phyloP scores from a whole-genome alignment of 2,888 invertebrate species.

The Ormia ochracea region DNA sequence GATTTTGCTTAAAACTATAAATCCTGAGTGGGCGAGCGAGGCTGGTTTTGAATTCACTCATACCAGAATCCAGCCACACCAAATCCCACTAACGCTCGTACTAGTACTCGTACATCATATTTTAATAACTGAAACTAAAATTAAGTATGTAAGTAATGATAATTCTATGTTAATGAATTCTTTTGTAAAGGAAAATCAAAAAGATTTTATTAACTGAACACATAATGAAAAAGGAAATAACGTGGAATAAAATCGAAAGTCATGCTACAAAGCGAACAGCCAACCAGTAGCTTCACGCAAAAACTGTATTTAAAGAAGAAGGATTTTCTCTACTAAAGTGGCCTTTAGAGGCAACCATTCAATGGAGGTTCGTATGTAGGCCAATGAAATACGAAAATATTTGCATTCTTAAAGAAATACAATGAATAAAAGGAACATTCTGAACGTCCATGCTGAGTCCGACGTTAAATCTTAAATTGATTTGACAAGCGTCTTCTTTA shows the following conservation, averaged over 20 bases:
- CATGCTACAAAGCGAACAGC: neutral
- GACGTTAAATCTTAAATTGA: constrained; percentile 21
- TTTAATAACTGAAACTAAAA: constrained; percentile 40
- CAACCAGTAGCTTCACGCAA: neutral
- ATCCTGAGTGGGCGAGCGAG: constrained; percentile 40
- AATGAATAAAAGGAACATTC: neutral
- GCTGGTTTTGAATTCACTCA: neutral
- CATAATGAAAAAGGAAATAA: neutral
- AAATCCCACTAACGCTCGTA: too few species aligned
- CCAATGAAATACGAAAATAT: constrained; percentile 10
- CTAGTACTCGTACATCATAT: constrained; percentile 40
- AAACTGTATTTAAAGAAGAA: constrained; percentile 25
- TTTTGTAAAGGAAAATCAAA: constrained; percentile 21
- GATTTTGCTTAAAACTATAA: too few species aligned
- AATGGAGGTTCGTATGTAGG: constrained; percentile 6
- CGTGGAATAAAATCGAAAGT: neutral
- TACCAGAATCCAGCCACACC: neutral
- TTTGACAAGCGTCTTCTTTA: constrained; percentile 21
- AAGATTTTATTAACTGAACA: constrained; percentile 38
- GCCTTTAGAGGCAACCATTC: neutral
- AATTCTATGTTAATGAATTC: constrained; percentile 56
- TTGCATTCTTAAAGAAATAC: neutral
- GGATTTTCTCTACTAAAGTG: constrained; percentile 5
- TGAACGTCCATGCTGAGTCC: neutral
- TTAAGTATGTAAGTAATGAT: constrained; percentile 57